Evolutionary conservation across 2,797 vertebrate species (phyloP).

Genomic region (Eulemur albifrons): DNA sequence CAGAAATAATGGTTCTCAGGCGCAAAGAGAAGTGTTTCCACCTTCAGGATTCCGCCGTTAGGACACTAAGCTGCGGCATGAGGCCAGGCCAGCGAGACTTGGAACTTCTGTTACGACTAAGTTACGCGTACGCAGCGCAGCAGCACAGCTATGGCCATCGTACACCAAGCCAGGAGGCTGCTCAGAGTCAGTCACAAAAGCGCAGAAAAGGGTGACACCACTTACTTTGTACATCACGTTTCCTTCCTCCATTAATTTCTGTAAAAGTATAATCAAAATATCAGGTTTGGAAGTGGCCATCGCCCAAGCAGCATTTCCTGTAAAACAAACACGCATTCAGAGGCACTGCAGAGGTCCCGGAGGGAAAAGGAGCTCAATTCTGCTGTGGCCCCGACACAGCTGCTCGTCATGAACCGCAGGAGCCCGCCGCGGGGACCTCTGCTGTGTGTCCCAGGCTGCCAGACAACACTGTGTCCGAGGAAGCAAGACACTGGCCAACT

Average conservation of each 20-base stretch:
- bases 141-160: background rate
- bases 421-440: background rate
- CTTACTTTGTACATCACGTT: constrained; percentile 97
- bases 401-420: fast-evolving
- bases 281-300: constrained; percentile 99
- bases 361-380: background rate
- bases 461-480: fast-evolving
- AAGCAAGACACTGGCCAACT: fast-evolving
- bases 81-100: background rate
- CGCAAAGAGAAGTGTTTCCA: background rate
- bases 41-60: background rate
- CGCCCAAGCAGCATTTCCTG: constrained; percentile 99
- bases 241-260: constrained; percentile 99
- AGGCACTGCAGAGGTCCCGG: background rate
- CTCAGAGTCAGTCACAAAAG: background rate
- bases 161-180: background rate
- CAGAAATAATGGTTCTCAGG: background rate
- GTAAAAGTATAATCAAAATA: constrained; percentile 97
- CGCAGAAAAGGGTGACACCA: constrained; percentile 50
- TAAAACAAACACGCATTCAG: constrained; percentile 75
- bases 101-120: background rate
- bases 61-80: background rate
- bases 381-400: background rate
- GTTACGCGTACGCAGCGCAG: fast-evolving
- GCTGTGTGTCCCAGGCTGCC: background rate